phyloP scores from a whole-genome alignment of 2,888 invertebrate species.

The Trachelus troglodyta region DNA sequence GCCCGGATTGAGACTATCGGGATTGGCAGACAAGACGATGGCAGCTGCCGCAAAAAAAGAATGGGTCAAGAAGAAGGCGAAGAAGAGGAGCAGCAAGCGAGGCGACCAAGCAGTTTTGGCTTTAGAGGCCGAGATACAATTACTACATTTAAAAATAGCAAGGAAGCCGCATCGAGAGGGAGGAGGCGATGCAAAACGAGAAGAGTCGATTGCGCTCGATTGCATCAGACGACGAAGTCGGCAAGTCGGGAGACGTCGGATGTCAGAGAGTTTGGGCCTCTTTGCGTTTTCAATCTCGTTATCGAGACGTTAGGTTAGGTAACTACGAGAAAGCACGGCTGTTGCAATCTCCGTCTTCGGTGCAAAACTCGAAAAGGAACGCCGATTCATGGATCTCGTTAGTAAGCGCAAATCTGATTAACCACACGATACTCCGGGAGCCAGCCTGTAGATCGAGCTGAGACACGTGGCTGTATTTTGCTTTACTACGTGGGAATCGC shows the following conservation, averaged over 20 bases:
- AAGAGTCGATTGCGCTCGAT: constrained; percentile 55
- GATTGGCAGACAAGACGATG: too few species aligned
- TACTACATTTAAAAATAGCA: constrained; percentile 64
- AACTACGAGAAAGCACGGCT: background rate
- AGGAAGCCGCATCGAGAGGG: constrained; percentile 37
- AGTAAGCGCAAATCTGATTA: constrained; percentile 39
- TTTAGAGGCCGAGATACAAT: constrained; percentile 44
- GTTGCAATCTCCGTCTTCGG: background rate
- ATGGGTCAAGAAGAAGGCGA: too few species aligned
- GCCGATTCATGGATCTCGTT: constrained; percentile 20
- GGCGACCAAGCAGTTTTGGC: too few species aligned
- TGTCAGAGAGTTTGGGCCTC: constrained; percentile 32
- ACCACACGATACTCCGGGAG: constrained; percentile 23
- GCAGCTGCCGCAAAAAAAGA: too few species aligned
- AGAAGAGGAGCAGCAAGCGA: too few species aligned
- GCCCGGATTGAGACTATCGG: too few species aligned
- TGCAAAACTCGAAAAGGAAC: background rate
- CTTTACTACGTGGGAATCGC: too few species aligned
- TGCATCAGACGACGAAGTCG: constrained; percentile 54
- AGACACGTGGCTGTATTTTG: background rate
- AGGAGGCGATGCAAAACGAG: constrained; percentile 5
- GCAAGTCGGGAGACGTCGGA: constrained; percentile 31
- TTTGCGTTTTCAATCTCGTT: constrained; percentile 17
- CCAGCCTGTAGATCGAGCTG: background rate
- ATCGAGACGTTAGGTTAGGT: background rate